These are phyloP conservation scores for Megaustenia siamemsis DNA, from an alignment of 2,888 invertebrate species.

Conservation along the genomic window DNA sequence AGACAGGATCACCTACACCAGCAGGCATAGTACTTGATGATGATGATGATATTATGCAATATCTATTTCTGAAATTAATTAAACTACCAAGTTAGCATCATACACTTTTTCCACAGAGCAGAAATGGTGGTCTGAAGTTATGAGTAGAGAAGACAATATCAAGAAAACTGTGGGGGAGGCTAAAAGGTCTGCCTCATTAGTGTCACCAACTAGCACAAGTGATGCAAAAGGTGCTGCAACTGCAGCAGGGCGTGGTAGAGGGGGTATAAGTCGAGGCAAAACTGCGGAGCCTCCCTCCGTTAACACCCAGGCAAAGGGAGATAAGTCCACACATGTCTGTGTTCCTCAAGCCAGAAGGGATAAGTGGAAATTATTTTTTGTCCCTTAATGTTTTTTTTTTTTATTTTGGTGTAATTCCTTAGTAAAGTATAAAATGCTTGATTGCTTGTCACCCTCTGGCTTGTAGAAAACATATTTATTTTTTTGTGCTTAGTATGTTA, in stretches of 20 bases:
- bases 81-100: too few relatives aligned
- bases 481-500: neutral
- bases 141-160: constrained; percentile 68
- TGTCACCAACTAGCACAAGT: neutral
- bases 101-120: constrained; percentile 63
- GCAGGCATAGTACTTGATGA: too few relatives aligned
- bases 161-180: constrained; percentile 62
- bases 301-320: constrained; percentile 48
- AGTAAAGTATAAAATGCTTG: neutral
- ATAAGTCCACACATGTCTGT: constrained; percentile 52
- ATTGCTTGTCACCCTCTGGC: constrained; percentile 23
- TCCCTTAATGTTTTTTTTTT: neutral
- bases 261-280: constrained; percentile 60
- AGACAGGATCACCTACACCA: too few relatives aligned
- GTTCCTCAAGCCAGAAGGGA: constrained; percentile 46
- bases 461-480: constrained; percentile 13
- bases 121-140: constrained; percentile 75
- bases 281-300: constrained; percentile 37
- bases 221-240: constrained; percentile 55
- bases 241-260: constrained; percentile 64
- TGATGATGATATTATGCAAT: too few relatives aligned
- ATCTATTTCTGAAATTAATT: too few relatives aligned
- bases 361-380: constrained; percentile 42
- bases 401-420: neutral
- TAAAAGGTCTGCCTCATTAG: neutral